Evolutionary conservation across 1,140 invertebrate genomes (phyloP).

Genomic region (Bombus cullumanus): DNA sequence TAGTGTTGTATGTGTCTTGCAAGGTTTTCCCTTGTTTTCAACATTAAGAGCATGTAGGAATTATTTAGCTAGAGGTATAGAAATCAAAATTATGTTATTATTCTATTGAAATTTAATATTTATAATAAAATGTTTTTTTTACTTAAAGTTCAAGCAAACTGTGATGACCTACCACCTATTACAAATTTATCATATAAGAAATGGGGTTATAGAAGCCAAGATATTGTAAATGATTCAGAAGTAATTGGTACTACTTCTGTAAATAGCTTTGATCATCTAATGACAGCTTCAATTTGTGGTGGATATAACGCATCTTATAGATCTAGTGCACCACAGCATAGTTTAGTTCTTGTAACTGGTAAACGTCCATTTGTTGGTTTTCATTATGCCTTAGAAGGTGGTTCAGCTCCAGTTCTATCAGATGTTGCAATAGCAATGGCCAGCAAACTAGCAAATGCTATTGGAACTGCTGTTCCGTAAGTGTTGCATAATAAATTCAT

Average conservation of each 20-base stretch:
- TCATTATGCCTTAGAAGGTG: constrained; percentile 94
- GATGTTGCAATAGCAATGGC: constrained; percentile 96
- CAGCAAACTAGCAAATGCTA: constrained; percentile 91
- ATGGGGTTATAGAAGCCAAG: constrained; percentile 92
- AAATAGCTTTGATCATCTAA: constrained; percentile 93
- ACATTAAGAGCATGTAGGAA: constrained; percentile 90
- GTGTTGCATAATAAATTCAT: constrained; percentile 71
- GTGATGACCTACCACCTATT: constrained; percentile 84
- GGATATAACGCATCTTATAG: constrained; percentile 90
- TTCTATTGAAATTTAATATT: neutral
- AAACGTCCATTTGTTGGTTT: constrained; percentile 93
- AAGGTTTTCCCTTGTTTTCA: constrained; percentile 92
- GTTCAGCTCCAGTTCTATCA: constrained; percentile 87
- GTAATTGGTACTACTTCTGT: constrained; percentile 90
- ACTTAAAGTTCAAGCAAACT: constrained; percentile 88
- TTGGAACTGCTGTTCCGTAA: constrained; percentile 90
- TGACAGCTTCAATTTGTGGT: constrained; percentile 90
- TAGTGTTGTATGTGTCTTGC: constrained; percentile 90
- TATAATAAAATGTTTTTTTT: constrained; percentile 61
- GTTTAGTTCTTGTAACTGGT: constrained; percentile 91
- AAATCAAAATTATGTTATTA: neutral
- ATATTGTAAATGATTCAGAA: constrained; percentile 89
- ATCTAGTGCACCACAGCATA: constrained; percentile 89
- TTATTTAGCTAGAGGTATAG: constrained; percentile 90
- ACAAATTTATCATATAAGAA: constrained; percentile 89